Evolutionary conservation across 2,113 vertebrate genomes (phyloP), one percentile per base, ranked within the genome.

Genomic region (Sprattus sprattus): DNA sequence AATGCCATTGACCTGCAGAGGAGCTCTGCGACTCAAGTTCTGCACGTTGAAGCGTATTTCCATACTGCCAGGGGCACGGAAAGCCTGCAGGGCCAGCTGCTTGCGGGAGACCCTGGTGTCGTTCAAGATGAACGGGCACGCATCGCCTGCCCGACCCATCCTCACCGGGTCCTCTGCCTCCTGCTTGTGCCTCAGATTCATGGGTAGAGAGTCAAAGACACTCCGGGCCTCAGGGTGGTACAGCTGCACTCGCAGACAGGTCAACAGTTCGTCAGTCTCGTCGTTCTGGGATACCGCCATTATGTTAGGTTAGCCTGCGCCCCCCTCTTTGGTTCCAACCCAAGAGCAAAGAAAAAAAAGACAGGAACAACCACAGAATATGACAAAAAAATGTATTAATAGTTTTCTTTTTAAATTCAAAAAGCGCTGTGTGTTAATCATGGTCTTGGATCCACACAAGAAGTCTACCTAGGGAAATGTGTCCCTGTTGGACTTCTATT

Each of bases 11-110:
- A 99, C 96, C 0, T 86, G 45, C 83, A 99, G 44, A 0, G 60
- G 94, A 0, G 93, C 95, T 90, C 85, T 97, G 92, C 95, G 96
- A 92, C 97, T 99, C 92, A 97, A 52, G 91, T 99, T 99, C 95
- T 99, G 98, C 25, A 99, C 94, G 89, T 94, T 93, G 83, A 99
- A 98, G 4, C 90, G 92, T 46, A 94, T 86, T 1, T 95, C 91
- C 0, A 92, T 83, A 90, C 92, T 95, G 39, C 93, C 88, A 0
- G 95, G 89, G 0, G 89, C 92, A 45, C 94, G 95, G 91, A 97
- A 98, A 0, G 96, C 94, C 0, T 95, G 93, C 82, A 99, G 1
- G 5, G 92, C 88, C 87, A 99, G 95, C 93, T 98, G 97, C 82
- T 97, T 89, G 22, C 96, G 94, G 44, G 98, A 99, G 84, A 96